A percentile compares a stretch with the other conserved stretches of the same genome.
Conservation (phyloP, 2,113 vertebrate genomes). For the Brevimyrus niger region DNA sequence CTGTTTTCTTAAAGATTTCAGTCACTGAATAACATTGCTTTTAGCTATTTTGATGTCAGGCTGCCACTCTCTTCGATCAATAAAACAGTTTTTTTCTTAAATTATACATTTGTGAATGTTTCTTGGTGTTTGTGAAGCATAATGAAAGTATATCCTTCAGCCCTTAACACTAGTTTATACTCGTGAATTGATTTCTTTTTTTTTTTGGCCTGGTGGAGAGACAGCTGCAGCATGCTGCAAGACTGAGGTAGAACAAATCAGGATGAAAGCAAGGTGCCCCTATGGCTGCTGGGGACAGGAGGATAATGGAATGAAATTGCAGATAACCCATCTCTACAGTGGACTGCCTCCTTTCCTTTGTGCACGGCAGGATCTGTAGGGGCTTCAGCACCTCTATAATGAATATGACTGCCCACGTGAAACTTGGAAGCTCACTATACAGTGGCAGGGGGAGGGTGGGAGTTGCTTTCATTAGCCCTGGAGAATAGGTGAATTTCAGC, state of each 20-base stretch:
- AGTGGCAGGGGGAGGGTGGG: slow-evolving; percentile 19
- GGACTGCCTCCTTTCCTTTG: slow-evolving; percentile 38
- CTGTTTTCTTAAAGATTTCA: background rate
- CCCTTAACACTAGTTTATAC: background rate
- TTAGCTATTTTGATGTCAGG: background rate
- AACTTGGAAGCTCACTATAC: slow-evolving; percentile 1
- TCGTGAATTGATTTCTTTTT: background rate
- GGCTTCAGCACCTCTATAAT: slow-evolving; percentile 40
- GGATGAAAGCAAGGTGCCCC: slow-evolving; percentile 44
- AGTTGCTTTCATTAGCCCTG: slow-evolving; percentile 50
- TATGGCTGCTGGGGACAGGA: slow-evolving; percentile 35
- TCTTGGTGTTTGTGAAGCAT: background rate
- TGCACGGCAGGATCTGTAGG: slow-evolving; percentile 30
- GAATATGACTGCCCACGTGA: slow-evolving; percentile 48
- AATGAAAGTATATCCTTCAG: background rate
- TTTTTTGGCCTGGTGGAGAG: background rate
- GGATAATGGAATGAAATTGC: slow-evolving; percentile 51
- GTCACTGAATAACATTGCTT: background rate
- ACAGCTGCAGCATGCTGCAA: slow-evolving; percentile 31
- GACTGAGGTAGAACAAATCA: slow-evolving; percentile 39
- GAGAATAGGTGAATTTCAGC: slow-evolving; percentile 56
- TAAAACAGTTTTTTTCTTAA: background rate
- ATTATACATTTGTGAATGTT: background rate
- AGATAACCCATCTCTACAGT: slow-evolving; percentile 34
- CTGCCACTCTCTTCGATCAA: background rate